Base-by-base conservation (phyloP, 30 jellyfish, hydroid and myxozoan genomes). In the Cassiopea xamachana region DNA sequence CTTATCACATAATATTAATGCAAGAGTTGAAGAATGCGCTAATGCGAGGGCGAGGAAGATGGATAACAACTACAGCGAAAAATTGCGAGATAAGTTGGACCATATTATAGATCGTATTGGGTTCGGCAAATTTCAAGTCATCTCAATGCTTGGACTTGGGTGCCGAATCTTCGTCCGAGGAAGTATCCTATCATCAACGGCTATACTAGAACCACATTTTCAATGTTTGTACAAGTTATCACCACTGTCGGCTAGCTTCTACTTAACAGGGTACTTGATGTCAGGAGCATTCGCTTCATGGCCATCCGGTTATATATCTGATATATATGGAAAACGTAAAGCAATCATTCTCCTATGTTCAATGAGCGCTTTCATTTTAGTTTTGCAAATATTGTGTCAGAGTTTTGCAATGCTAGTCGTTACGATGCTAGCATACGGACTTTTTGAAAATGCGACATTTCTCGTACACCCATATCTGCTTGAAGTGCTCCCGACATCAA, bases 391-490 rank as follows among this genome's bases (percentile, higher is more conserved):
- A 68, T 18, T 68, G 27, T 14, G 44, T 5, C 39, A 68, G 39
- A 18, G 77, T 10, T 68, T 10, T 16, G 7, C 27, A 4, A 18
- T 68, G 77, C 13, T 68, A 8, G 39, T 68, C 39, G 7, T 68
- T 10, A 16, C 77, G n/a, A 68, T 14, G 46, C 4, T 7, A 10
- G 77, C 46, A 68, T 68, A 6, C n/a, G 39, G 39, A 10, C 27
- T 68, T 4, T 68, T 68, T 18, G 77, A 68, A 18, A 8, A 68
- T 16, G 77, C 77, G 7, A 6, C 39, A 44, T 68, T 6, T 68
- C n/a, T 68, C n/a, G 27, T 68, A 68, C n/a, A 68, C 77, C 77
- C 77, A 68, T 68, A 68, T 44, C 27, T 68, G 77, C 39, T 68
- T 7, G 77, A 68, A 18, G n/a, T 68, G 44, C 4, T 68, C 7